Evolutionary conservation across 1,140 invertebrate genomes (phyloP), one percentile per base, ranked within the genome.

Genomic region (Drosophila erecta): DNA sequence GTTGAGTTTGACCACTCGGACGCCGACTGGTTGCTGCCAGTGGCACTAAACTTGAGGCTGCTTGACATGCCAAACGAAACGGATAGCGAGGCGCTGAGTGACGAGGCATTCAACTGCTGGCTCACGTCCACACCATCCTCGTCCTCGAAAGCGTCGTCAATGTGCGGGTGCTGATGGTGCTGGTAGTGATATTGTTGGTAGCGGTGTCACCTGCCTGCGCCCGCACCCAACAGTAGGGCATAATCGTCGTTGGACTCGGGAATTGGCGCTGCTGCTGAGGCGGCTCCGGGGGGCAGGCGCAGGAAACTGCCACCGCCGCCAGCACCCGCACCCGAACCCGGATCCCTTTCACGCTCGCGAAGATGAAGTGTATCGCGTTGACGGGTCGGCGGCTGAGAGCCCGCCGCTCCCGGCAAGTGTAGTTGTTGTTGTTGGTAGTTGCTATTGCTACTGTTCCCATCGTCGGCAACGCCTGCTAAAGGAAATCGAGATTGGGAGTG

Each of bases 1-100:
- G 85, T 89, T 66, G 90, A 90, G 46, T 91, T 90, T 1, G 90
- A 81, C 90, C 90, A 91, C 70, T 91, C 90, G 76, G 85, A 90
- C 51, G 85, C 75, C 58, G 64, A 81, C 67, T 70, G 79, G 47
- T 76, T 86, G 64, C 77, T 89, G 80, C 83, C 81, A 35, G 83
- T 87, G 73, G 80, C 84, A 44, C 85, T 90, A 40, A 91, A 79
- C 49, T 91, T 91, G 11, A 91, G 55, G 51, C 90, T 91, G 65
- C 90, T 91, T 47, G 90, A 91, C 71, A 91, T 75, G 38, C 85
- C 90, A 61, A 90, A 79, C 17, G 90, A 91, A 41, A 84, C 86
- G 10, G 84, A 89, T 40, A 90, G 60, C 43, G 90, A 91, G 56
- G 81, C 83, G 46, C 90, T 91, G 33, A 83, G 50, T 15, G 89